Base-by-base conservation (phyloP, 2,888 invertebrate genomes). In the Adineta ricciae region DNA sequence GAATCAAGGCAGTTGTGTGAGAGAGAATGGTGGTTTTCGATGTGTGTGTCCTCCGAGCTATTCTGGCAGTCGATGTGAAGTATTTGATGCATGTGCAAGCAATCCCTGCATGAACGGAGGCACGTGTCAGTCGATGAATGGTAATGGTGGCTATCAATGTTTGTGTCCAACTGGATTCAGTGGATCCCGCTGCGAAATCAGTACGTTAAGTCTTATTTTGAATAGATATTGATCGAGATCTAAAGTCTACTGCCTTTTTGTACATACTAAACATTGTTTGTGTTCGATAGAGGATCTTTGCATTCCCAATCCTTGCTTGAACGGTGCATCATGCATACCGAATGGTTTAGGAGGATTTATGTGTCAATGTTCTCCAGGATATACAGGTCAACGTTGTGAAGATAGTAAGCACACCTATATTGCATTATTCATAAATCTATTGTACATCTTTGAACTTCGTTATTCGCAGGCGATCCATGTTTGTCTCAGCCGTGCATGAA, bases 201-300 rank as follows among this genome's bases (percentile, higher is more conserved):
- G 82, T 9, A 85, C 19, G 21, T 73, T 8, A 36, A 1, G 41
- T 2, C 9, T 16, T 83, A 9, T 78, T 32, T 83, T 11, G 11
- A 14, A 83, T 78, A 86, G 87, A 14, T 88, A 87, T n/a, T n/a
- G n/a, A n/a, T n/a, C n/a, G n/a, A n/a, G n/a, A n/a, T n/a, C n/a
- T n/a, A n/a, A n/a, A n/a, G n/a, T n/a, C n/a, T n/a, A n/a, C n/a
- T n/a, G n/a, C n/a, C n/a, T n/a, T n/a, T n/a, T n/a, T n/a, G n/a
- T n/a, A n/a, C n/a, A n/a, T n/a, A n/a, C 16, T 85, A 72, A 36
- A 87, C 87, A 36, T 87, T 88, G n/a, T 72, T 24, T 86, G 84
- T 84, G 27, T 88, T 46, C 11, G 87, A 78, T 84, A 14, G n/a
- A 38, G 24, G 52, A 84, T 32, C 52, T 50, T 21, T 85, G 85